Conservation (phyloP, 2,113 vertebrate species). For the Glaucidium brasilianum region DNA sequence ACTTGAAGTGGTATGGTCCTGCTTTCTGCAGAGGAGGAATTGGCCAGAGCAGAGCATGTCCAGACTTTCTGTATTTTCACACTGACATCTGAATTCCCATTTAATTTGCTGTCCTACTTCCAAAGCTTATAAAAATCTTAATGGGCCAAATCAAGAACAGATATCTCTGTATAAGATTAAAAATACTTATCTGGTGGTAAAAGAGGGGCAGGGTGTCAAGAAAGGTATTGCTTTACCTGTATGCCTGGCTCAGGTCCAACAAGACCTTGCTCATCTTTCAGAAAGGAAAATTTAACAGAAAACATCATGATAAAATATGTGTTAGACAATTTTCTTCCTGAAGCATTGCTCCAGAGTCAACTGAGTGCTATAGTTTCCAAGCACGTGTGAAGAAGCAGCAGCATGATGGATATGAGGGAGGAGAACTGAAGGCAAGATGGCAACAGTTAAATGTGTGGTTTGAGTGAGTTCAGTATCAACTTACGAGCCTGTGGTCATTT, state of each 20-base stretch:
- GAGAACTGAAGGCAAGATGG: not conserved
- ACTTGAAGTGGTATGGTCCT: not conserved
- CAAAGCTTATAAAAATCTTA: not conserved
- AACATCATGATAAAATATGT: not conserved
- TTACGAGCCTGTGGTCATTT: constrained; percentile 22
- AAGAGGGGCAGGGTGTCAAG: not conserved
- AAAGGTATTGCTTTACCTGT: not conserved
- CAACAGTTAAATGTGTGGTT: constrained; percentile 29
- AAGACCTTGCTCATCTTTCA: not conserved
- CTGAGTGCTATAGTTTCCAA: not conserved
- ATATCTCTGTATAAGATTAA: not conserved
- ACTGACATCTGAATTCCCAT: not conserved
- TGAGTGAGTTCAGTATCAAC: constrained; percentile 22
- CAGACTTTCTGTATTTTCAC: not conserved
- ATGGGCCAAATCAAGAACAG: not conserved
- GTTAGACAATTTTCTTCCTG: not conserved
- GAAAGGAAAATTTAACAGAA: not conserved
- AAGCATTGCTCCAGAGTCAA: not conserved
- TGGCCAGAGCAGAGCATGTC: not conserved
- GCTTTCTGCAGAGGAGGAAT: not conserved
- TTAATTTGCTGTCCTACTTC: not conserved
- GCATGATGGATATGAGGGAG: not conserved
- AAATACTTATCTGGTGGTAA: not conserved
- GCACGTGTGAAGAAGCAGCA: not conserved
- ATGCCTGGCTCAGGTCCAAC: not conserved